Conservation (phyloP, 2,113 vertebrate genomes). For the Cygnus buccinator region DNA sequence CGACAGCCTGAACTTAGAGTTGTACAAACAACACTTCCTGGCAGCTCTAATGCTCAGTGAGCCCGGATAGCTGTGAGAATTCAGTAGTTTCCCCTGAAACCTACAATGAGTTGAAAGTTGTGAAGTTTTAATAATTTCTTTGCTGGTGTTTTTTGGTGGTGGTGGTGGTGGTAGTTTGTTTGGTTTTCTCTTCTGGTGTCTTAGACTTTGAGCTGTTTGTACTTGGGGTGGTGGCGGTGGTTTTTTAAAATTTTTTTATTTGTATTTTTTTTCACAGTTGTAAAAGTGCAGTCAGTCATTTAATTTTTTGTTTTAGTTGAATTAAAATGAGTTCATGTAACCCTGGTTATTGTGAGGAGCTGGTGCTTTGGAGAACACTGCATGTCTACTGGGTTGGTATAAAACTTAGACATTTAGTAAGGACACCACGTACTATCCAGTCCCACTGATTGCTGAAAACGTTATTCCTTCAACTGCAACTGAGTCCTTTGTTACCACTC, state of each 20-base stretch:
- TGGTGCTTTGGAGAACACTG: neutral
- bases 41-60: neutral
- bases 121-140: neutral
- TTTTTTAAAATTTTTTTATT: neutral
- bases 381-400: neutral
- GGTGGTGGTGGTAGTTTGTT: neutral
- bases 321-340: neutral
- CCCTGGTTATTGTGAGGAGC: neutral
- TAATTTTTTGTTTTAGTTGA: neutral
- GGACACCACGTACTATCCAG: neutral
- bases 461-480: neutral
- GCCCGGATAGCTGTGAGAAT: neutral
- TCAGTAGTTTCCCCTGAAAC: neutral
- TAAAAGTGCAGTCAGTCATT: neutral
- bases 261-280: neutral
- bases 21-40: neutral
- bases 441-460: neutral
- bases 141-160: neutral
- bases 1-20: neutral
- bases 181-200: neutral
- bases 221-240: neutral
- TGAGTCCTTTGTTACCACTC: neutral
- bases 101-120: neutral
- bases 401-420: neutral
- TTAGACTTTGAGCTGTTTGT: neutral